Conservation (phyloP, 2,888 invertebrate genomes). For the Erebia palarica region DNA sequence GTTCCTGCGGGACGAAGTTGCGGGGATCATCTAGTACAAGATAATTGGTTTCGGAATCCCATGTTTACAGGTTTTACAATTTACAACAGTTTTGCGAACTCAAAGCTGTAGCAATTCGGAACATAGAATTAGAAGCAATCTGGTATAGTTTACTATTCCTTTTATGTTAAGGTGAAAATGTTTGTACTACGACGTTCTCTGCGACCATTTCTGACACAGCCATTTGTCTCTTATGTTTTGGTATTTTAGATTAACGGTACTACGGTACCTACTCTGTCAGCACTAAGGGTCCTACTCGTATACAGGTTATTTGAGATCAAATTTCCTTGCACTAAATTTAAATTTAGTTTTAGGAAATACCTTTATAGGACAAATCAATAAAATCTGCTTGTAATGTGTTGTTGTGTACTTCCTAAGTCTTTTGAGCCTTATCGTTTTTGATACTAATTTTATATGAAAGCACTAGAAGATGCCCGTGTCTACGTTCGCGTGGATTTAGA, state of each 20-base stretch:
- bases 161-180: slow-evolving; percentile 34
- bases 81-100: slow-evolving; percentile 24
- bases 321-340: not conserved
- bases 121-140: slow-evolving; percentile 30
- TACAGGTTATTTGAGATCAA: slow-evolving; percentile 2
- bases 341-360: not conserved
- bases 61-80: slow-evolving; percentile 2
- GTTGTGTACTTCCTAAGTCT: too few relatives aligned
- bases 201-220: slow-evolving; percentile 30
- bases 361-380: too few relatives aligned
- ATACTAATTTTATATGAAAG: not conserved
- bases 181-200: slow-evolving; percentile 28
- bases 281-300: not conserved
- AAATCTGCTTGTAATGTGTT: too few relatives aligned
- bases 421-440: not conserved
- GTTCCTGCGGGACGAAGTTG: too few relatives aligned
- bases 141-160: slow-evolving; percentile 32
- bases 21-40: too few relatives aligned
- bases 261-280: not conserved
- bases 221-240: slow-evolving; percentile 31
- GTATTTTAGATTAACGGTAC: slow-evolving; percentile 29
- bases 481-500: too few relatives aligned
- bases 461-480: too few relatives aligned
- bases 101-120: slow-evolving; percentile 15
- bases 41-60: not conserved